A percentile compares a stretch with the other conserved stretches of the same genome.
Evolutionary conservation across 2,797 vertebrate genomes (phyloP).

Genomic region (Cyclura pinguis): DNA sequence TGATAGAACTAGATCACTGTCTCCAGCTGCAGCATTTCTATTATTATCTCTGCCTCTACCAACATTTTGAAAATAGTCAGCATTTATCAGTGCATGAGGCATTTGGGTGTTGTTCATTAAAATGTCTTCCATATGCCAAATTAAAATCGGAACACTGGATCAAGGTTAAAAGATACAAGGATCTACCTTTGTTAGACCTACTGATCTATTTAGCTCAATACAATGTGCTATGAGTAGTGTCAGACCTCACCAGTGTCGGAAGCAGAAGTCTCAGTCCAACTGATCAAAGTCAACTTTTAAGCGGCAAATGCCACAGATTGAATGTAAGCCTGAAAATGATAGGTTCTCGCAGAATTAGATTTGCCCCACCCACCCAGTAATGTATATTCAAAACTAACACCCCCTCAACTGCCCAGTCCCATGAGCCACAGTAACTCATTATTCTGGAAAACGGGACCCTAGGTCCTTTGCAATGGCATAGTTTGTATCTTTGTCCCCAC

Average conservation of each 20-base stretch:
- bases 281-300: neutral
- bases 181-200: neutral
- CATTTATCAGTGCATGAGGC: neutral
- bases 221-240: neutral
- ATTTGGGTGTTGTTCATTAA: neutral
- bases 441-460: neutral
- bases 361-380: too few species aligned
- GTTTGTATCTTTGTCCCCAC: neutral
- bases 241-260: neutral
- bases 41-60: neutral
- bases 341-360: neutral
- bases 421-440: neutral
- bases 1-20: neutral
- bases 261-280: neutral
- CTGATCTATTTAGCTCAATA: neutral
- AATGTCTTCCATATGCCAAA: neutral
- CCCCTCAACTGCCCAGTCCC: neutral
- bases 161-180: neutral
- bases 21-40: neutral
- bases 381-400: neutral
- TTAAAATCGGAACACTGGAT: neutral
- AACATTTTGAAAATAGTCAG: neutral
- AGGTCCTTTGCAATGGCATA: neutral
- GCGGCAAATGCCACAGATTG: neutral
- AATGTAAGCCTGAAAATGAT: neutral